Evolutionary conservation across 2,888 invertebrate genomes (phyloP).

Genomic region (Morpho deidamia): DNA sequence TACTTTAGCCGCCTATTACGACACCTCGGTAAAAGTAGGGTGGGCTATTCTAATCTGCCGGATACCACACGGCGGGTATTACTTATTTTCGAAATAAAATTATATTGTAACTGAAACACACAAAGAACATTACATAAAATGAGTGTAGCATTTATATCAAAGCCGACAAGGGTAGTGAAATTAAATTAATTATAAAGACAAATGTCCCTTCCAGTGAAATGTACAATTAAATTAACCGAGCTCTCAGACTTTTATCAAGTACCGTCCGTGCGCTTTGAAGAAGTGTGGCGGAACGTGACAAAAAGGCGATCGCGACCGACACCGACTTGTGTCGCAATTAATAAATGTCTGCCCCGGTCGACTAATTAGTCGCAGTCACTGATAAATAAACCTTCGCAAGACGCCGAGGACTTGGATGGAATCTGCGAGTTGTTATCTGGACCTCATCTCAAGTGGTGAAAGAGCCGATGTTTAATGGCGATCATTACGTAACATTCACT

Average conservation of each 20-base stretch:
- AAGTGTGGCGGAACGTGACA: slow-evolving; percentile 46
- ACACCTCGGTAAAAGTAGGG: too few relatives aligned
- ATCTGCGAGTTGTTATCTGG: slow-evolving; percentile 17
- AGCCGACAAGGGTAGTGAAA: slow-evolving; percentile 18
- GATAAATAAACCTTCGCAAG: slow-evolving; percentile 57
- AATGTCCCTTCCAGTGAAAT: slow-evolving; percentile 30
- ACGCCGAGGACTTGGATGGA: not conserved
- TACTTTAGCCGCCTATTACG: too few relatives aligned
- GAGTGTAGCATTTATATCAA: slow-evolving; percentile 8
- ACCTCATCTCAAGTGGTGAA: slow-evolving; percentile 21
- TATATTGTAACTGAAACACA: too few relatives aligned
- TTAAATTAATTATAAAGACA: slow-evolving; percentile 31
- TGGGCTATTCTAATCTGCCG: too few relatives aligned
- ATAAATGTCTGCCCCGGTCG: slow-evolving; percentile 64
- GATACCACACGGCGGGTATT: too few relatives aligned
- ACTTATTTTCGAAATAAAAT: too few relatives aligned
- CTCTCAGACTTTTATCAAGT: slow-evolving; percentile 29
- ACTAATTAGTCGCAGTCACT: slow-evolving; percentile 67
- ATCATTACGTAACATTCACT: slow-evolving; percentile 12
- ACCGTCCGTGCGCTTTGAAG: slow-evolving; percentile 44
- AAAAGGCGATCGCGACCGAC: slow-evolving; percentile 46
- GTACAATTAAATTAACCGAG: slow-evolving; percentile 32
- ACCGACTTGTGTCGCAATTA: slow-evolving; percentile 70
- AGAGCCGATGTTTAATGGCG: slow-evolving; percentile 20
- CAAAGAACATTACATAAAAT: not conserved